Evolutionary conservation across 2,888 invertebrate species (phyloP).

Genomic region (Ormyrus labotus): DNA sequence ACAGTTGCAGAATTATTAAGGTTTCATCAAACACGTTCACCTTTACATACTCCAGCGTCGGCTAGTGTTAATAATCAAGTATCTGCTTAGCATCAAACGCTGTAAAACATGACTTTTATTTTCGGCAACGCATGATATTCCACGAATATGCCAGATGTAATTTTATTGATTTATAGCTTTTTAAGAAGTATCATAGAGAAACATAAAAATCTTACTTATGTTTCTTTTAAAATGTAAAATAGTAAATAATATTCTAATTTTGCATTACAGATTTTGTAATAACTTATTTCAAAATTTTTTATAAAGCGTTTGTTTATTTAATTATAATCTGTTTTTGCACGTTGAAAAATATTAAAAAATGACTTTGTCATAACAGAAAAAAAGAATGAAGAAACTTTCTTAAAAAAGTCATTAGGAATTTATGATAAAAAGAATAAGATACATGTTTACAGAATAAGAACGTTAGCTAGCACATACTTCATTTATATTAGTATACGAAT

Average conservation of each 20-base stretch:
- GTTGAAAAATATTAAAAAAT: no score
- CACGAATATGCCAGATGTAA: constrained; percentile 8
- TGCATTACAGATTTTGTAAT: background rate
- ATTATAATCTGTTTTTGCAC: no score
- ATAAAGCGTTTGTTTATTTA: no score
- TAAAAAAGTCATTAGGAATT: no score
- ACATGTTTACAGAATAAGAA: no score
- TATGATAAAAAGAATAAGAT: no score
- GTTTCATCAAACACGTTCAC: constrained; percentile 78
- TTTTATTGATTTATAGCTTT: constrained; percentile 12
- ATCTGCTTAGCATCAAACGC: constrained; percentile 37
- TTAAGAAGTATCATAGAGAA: constrained; percentile 12
- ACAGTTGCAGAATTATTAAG: constrained; percentile 90
- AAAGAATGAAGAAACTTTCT: no score
- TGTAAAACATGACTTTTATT: constrained; percentile 30
- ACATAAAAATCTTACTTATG: background rate
- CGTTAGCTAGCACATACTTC: no score
- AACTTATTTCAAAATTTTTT: background rate
- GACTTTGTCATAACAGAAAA: no score
- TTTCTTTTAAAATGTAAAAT: constrained; percentile 1
- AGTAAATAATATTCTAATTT: background rate
- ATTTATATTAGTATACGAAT: no score
- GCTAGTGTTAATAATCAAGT: constrained; percentile 65
- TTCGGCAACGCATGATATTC: constrained; percentile 20
- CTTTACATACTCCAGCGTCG: constrained; percentile 67